Evolutionary conservation across 2,113 vertebrate genomes (phyloP).

Genomic region (Gila orcuttii): DNA sequence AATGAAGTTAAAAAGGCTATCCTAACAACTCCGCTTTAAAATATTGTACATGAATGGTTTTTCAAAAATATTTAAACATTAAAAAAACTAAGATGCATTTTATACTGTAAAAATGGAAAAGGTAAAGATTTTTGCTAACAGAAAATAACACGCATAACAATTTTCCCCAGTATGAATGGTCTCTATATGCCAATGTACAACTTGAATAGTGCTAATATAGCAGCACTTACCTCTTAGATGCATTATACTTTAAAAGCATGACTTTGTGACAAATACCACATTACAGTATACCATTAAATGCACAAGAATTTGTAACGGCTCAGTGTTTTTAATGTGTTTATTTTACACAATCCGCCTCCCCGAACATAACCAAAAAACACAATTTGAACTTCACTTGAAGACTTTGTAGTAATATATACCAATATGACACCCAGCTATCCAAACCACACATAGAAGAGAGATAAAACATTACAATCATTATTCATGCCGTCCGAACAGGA

Average conservation of each 20-base stretch:
- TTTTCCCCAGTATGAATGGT: not conserved
- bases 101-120: not conserved
- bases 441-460: conserved; percentile 23
- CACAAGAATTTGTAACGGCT: not conserved
- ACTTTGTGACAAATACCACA: not conserved
- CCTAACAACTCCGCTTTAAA: no score
- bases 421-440: not conserved
- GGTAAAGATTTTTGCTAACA: not conserved
- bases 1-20: no score
- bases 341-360: conserved; percentile 13
- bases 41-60: no score
- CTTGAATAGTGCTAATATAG: not conserved
- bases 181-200: not conserved
- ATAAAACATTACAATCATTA: conserved; percentile 36
- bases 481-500: conserved; percentile 8
- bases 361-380: conserved; percentile 23
- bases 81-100: not conserved
- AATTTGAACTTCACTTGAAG: conserved; percentile 6
- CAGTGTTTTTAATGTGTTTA: conserved; percentile 22
- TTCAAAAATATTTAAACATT: not conserved
- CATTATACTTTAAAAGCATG: not conserved
- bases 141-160: no score
- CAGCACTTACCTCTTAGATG: not conserved
- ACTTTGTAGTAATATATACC: conserved; percentile 28
- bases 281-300: not conserved